Evolutionary conservation across 2,888 invertebrate species (phyloP).

Genomic region (Chloromyia formosa): DNA sequence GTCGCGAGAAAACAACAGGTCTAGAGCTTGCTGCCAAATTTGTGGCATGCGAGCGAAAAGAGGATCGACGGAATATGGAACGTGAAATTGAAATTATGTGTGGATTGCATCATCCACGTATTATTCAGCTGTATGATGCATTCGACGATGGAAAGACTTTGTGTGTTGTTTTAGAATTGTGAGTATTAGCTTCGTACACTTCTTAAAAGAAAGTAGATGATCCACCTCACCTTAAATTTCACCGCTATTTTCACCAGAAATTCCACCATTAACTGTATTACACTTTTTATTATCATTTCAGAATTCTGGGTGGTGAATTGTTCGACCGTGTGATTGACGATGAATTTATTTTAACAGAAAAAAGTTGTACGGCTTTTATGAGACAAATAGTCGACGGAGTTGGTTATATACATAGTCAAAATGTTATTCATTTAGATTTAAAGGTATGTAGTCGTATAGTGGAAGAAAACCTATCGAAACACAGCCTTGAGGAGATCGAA

Average conservation of each 20-base stretch:
- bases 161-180: conserved; percentile 94
- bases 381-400: conserved; percentile 95
- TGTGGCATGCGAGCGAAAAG: conserved; percentile 79
- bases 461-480: too few relatives aligned
- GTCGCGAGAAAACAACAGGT: conserved; percentile 80
- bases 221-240: background rate
- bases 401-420: conserved; percentile 90
- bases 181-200: conserved; percentile 64
- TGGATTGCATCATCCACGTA: conserved; percentile 84
- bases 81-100: conserved; percentile 94
- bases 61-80: conserved; percentile 85
- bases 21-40: conserved; percentile 87
- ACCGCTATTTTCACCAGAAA: background rate
- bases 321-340: conserved; percentile 97
- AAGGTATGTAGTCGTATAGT: conserved; percentile 83
- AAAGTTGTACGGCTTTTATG: conserved; percentile 93
- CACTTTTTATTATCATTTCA: conserved; percentile 65
- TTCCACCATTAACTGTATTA: background rate
- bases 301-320: conserved; percentile 93
- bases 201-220: too few relatives aligned
- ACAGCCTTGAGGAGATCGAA: too few relatives aligned
- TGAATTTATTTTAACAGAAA: conserved; percentile 92
- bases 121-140: conserved; percentile 95
- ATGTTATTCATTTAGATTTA: conserved; percentile 92
- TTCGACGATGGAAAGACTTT: conserved; percentile 88